Percentiles rank a stretch among this genome's conserved stretches.
These are phyloP conservation scores for Acridotheres tristis DNA, from an alignment of 2,797 vertebrate species.

Conservation along the genomic window DNA sequence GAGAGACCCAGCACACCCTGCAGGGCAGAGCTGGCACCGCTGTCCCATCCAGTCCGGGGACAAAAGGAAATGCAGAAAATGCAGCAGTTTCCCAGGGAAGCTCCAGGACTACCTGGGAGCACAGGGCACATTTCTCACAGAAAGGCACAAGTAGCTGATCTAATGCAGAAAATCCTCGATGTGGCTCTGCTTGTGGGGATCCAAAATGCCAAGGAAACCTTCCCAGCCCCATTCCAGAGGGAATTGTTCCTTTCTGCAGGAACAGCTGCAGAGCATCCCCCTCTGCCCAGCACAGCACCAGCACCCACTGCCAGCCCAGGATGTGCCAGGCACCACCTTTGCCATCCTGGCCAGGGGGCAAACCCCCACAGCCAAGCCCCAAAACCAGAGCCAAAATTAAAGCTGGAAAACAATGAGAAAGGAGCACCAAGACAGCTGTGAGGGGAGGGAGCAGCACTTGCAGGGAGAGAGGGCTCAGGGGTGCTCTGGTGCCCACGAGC, in stretches of 20 bases:
- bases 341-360: neutral
- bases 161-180: neutral
- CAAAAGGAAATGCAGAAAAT: neutral
- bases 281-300: neutral
- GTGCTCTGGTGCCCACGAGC: neutral
- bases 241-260: neutral
- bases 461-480: neutral
- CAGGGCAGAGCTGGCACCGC: neutral
- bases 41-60: neutral
- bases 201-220: neutral
- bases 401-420: neutral
- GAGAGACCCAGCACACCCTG: neutral
- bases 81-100: neutral
- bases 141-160: fast-evolving
- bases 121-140: neutral
- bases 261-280: neutral
- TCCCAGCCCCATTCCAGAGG: neutral
- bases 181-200: neutral
- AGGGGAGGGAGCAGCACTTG: neutral
- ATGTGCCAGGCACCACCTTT: fast-evolving
- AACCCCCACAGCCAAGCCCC: neutral
- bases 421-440: too few species aligned
- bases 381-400: neutral
- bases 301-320: neutral
- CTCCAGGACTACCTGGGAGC: neutral